A percentile compares a stretch with the other conserved stretches of the same genome.
phyloP scores from a whole-genome alignment of 1,140 invertebrate species.

The Tetraneura akinire region DNA sequence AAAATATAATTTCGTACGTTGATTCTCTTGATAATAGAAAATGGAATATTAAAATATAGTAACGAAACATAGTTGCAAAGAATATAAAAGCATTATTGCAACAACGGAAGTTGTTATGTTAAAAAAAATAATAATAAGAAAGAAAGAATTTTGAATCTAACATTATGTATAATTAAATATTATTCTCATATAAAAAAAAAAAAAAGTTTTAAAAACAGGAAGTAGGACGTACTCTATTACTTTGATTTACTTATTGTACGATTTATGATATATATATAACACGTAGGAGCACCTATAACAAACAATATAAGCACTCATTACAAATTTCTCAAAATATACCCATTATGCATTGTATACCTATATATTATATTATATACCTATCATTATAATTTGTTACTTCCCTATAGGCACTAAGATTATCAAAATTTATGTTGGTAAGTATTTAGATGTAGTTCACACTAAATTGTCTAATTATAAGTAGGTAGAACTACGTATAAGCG shows the following conservation, averaged over 20 bases:
- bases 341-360: too few species aligned
- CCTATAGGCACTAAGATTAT: too few species aligned
- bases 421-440: too few species aligned
- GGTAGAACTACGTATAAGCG: too few species aligned
- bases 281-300: too few species aligned
- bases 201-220: slow-evolving; percentile 22
- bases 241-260: slow-evolving; percentile 16
- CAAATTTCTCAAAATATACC: not conserved
- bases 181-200: not conserved
- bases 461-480: too few species aligned
- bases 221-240: not conserved
- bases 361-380: too few species aligned
- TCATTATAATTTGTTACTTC: too few species aligned
- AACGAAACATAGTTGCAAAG: not conserved
- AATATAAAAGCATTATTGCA: not conserved
- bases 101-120: slow-evolving; percentile 17
- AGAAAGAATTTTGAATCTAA: slow-evolving; percentile 11
- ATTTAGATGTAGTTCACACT: too few species aligned
- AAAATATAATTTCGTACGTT: not conserved
- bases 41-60: not conserved
- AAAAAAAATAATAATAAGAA: not conserved
- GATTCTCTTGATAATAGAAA: not conserved
- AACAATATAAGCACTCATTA: not conserved
- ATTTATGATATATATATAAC: too few species aligned
- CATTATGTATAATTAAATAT: slow-evolving; percentile 26